A percentile compares a stretch with the other conserved stretches of the same genome.
Evolutionary conservation across 2,797 vertebrate genomes (phyloP).

Genomic region (Platalea minor): DNA sequence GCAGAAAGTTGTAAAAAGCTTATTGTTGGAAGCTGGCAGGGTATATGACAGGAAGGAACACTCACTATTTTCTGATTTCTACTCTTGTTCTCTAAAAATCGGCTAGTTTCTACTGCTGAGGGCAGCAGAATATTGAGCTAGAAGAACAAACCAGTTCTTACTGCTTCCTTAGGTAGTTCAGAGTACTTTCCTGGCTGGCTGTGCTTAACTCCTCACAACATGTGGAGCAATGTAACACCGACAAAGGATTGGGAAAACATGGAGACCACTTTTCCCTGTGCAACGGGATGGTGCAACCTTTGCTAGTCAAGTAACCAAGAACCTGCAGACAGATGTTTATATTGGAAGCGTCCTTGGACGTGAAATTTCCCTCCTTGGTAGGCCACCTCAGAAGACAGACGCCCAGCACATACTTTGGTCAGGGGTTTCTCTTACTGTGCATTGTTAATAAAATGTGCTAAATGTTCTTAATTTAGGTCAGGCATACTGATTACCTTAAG

Average conservation of each 20-base stretch:
- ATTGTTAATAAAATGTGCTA: slow-evolving; percentile 35
- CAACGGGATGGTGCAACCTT: not conserved
- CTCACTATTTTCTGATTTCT: not conserved
- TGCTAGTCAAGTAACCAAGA: not conserved
- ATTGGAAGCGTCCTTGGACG: not conserved
- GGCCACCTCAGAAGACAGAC: not conserved
- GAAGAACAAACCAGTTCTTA: not conserved
- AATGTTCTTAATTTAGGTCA: slow-evolving; percentile 33
- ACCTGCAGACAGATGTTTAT: not conserved
- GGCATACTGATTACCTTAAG: not conserved
- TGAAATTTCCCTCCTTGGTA: not conserved
- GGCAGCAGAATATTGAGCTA: not conserved
- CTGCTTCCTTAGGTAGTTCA: not conserved
- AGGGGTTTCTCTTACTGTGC: slow-evolving; percentile 1
- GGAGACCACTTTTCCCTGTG: not conserved
- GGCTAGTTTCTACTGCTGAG: not conserved
- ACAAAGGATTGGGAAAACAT: not conserved
- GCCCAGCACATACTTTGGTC: not conserved
- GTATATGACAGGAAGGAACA: not conserved
- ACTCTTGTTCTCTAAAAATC: not conserved
- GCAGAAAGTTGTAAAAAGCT: not conserved
- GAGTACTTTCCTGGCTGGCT: not conserved
- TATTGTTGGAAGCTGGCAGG: not conserved
- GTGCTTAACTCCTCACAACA: not conserved
- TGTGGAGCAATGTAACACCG: not conserved